phyloP scores from a whole-genome alignment of 2,113 vertebrate genomes.

The Oreochromis tanganicae region DNA sequence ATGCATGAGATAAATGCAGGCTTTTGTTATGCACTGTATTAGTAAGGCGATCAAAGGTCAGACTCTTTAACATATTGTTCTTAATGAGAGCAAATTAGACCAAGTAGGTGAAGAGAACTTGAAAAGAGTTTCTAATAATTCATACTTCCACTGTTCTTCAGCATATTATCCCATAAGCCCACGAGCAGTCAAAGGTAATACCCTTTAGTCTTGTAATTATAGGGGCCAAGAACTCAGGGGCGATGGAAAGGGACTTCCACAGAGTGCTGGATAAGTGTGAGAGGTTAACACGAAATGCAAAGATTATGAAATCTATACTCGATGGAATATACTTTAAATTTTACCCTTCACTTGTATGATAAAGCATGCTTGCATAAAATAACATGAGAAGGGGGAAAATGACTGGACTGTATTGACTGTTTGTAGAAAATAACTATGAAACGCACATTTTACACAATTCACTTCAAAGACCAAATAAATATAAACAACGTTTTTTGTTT shows the following conservation, averaged over 20 bases:
- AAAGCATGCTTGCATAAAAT: background rate
- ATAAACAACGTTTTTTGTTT: background rate
- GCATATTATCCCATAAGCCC: background rate
- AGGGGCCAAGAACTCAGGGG: background rate
- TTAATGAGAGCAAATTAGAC: constrained; percentile 25
- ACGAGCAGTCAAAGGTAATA: background rate
- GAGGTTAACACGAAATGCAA: background rate
- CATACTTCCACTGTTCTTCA: background rate
- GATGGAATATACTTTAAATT: background rate
- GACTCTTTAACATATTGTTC: background rate
- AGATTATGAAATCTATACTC: background rate
- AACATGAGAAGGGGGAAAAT: background rate
- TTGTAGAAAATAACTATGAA: background rate
- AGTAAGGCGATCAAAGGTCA: background rate
- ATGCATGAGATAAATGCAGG: background rate
- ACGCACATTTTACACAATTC: background rate
- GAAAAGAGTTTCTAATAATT: background rate
- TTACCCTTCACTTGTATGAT: background rate
- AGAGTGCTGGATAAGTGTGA: background rate
- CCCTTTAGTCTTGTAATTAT: background rate
- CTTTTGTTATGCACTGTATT: background rate
- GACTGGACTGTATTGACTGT: background rate
- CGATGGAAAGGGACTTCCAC: background rate
- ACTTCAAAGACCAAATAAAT: background rate
- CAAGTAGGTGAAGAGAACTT: background rate